Evolutionary conservation across 2,113 vertebrate genomes (phyloP).

Genomic region (Cyphomyrus discorhynchus): DNA sequence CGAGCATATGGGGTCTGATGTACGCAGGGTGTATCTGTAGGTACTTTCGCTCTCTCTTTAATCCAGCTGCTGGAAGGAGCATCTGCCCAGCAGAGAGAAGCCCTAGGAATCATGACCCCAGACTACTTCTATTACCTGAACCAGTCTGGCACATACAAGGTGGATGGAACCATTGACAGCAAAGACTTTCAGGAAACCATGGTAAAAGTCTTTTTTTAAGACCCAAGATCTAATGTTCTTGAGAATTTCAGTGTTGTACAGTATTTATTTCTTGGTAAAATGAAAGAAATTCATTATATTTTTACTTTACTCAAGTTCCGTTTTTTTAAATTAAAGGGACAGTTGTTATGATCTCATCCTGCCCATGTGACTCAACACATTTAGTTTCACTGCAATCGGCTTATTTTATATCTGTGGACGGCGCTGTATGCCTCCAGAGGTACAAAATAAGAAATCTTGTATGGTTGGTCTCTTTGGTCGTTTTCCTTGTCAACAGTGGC

Average conservation of each 20-base stretch:
- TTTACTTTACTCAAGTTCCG: not conserved
- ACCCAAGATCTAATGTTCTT: not conserved
- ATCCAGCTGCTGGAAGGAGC: slow-evolving; percentile 81
- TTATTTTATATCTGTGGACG: not conserved
- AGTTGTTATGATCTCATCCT: not conserved
- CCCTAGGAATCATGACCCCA: slow-evolving; percentile 80
- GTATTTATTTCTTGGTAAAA: not conserved
- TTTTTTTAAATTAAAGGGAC: not conserved
- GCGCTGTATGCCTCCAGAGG: not conserved
- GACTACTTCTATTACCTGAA: slow-evolving; percentile 94
- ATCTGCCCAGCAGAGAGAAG: slow-evolving; percentile 73
- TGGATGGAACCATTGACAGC: slow-evolving; percentile 83
- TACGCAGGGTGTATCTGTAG: not conserved
- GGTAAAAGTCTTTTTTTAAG: slow-evolving; percentile 52
- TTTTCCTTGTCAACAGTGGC: not conserved
- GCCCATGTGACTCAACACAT: not conserved
- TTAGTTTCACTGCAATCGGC: not conserved
- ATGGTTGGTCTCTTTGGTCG: not conserved
- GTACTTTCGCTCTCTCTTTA: slow-evolving; percentile 13
- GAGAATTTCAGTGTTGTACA: not conserved
- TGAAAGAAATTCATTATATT: not conserved
- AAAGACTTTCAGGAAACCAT: slow-evolving; percentile 85
- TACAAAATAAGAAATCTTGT: not conserved
- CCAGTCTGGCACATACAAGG: slow-evolving; percentile 88
- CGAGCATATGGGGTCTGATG: not conserved